Conservation (phyloP, 2,113 vertebrate species). For the Noturus placidus region DNA sequence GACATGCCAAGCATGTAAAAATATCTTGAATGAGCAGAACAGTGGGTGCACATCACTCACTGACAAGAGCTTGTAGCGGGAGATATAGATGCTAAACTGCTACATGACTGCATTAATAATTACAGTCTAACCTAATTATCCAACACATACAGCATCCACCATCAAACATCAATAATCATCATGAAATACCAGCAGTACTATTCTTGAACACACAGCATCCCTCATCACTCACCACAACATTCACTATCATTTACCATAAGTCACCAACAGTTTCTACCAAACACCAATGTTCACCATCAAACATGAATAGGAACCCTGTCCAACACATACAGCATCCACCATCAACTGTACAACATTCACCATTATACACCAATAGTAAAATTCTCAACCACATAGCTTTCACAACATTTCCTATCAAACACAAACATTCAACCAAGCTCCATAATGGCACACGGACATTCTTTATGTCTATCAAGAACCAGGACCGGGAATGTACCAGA, state of each 20-base stretch:
- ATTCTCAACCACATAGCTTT: neutral
- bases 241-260: neutral
- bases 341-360: neutral
- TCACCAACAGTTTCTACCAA: neutral
- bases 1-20: slow-evolving; percentile 18
- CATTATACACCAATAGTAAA: neutral
- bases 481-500: neutral
- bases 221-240: neutral
- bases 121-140: neutral
- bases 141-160: neutral
- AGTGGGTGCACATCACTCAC: slow-evolving; percentile 25
- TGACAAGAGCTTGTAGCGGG: neutral
- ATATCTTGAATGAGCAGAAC: slow-evolving; percentile 17
- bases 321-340: neutral
- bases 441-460: neutral
- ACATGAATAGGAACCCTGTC: neutral
- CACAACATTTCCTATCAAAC: neutral
- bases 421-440: neutral
- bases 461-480: neutral
- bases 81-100: neutral
- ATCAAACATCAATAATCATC: neutral
- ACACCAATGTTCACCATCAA: neutral
- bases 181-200: neutral
- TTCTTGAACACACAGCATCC: neutral
- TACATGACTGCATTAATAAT: slow-evolving; percentile 3